phyloP scores from a whole-genome alignment of 30 jellyfish, hydroid and myxozoan genomes.

The Hydractinia echinata region DNA sequence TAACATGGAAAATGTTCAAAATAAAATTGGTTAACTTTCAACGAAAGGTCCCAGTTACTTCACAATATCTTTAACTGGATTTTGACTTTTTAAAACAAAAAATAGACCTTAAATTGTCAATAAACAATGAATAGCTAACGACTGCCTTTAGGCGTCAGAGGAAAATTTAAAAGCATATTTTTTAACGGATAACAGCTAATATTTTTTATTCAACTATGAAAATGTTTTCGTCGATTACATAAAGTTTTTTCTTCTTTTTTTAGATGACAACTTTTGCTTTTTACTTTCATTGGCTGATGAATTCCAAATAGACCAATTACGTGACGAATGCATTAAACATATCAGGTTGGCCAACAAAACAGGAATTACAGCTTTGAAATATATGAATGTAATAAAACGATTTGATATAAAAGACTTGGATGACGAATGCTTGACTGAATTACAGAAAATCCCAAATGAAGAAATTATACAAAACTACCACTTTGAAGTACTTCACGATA shows the following conservation, averaged over 20 bases:
- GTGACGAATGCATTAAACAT: conserved; percentile 16
- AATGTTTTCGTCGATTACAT: neutral
- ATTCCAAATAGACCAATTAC: conserved; percentile 48
- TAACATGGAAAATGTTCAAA: too few relatives aligned
- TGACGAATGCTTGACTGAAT: conserved; percentile 32
- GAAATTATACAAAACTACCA: conserved; percentile 3
- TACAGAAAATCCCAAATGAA: conserved; percentile 8
- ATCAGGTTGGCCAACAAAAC: conserved; percentile 35
- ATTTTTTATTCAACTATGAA: too few relatives aligned
- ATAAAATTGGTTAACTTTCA: too few relatives aligned
- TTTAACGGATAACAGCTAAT: too few relatives aligned
- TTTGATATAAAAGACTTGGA: conserved; percentile 21
- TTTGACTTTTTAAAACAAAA: too few relatives aligned
- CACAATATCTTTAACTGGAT: too few relatives aligned
- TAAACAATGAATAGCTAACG: too few relatives aligned
- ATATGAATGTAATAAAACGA: conserved; percentile 19
- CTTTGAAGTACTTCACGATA: conserved; percentile 25
- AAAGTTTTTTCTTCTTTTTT: neutral
- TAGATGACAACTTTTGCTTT: conserved; percentile 34
- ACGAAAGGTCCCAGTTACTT: too few relatives aligned
- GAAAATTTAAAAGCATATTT: too few relatives aligned
- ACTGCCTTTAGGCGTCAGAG: too few relatives aligned
- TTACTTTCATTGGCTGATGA: conserved; percentile 50
- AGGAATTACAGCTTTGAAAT: conserved; percentile 36
- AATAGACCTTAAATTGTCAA: too few relatives aligned